Conservation (phyloP, 1,140 invertebrate species). For the Drosophila miranda region DNA sequence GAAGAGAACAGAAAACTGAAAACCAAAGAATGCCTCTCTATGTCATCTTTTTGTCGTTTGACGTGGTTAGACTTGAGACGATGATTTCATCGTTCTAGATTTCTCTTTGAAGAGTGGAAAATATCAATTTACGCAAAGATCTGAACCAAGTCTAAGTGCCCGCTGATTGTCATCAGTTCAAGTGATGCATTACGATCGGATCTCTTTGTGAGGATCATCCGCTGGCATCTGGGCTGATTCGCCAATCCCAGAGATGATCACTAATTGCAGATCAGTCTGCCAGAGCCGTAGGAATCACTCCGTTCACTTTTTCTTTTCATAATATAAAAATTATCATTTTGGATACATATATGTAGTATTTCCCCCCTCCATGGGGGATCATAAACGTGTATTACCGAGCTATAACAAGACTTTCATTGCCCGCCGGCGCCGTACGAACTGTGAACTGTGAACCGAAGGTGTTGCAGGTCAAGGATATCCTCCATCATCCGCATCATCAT, state of each 20-base stretch:
- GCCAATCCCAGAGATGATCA: slow-evolving; percentile 5
- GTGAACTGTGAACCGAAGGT: slow-evolving; percentile 42
- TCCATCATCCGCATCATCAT: slow-evolving; percentile 34
- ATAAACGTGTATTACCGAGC: slow-evolving; percentile 43
- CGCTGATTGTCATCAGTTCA: slow-evolving; percentile 40
- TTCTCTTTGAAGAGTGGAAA: slow-evolving; percentile 47
- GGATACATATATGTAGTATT: too few species aligned
- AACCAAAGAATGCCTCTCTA: slow-evolving; percentile 29
- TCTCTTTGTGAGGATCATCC: slow-evolving; percentile 41
- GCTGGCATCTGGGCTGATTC: slow-evolving; percentile 26
- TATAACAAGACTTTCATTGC: slow-evolving; percentile 63
- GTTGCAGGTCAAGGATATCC: slow-evolving; percentile 58
- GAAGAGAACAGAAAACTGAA: not conserved
- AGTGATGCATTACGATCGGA: slow-evolving; percentile 30
- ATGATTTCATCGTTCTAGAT: slow-evolving; percentile 22
- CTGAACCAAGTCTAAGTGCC: slow-evolving; percentile 24
- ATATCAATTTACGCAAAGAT: slow-evolving; percentile 54
- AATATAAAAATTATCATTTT: not conserved
- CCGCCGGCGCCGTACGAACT: slow-evolving; percentile 59
- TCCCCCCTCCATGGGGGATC: slow-evolving; percentile 2
- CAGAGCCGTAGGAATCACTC: not conserved
- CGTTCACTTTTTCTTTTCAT: too few species aligned
- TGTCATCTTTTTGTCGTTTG: slow-evolving; percentile 42
- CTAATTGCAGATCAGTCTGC: not conserved
- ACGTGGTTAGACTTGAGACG: slow-evolving; percentile 44